A percentile compares a stretch with the other conserved stretches of the same genome.
Conservation (phyloP, 2,888 invertebrate species). For the Halocaridina rubra region DNA sequence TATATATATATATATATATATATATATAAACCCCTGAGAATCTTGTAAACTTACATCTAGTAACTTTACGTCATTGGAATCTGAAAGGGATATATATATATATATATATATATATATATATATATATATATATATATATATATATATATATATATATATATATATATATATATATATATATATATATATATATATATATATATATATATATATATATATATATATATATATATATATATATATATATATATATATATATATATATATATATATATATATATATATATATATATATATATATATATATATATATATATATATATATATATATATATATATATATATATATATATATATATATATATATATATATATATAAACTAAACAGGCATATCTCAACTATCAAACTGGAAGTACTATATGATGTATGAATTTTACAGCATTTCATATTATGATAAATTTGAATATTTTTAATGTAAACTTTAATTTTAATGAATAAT, state of each 20-base stretch:
- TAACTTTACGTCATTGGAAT: background rate
- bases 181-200: background rate
- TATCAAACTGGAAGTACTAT: no score
- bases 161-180: background rate
- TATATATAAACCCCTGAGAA: background rate
- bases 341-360: background rate
- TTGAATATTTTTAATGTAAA: no score
- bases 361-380: background rate
- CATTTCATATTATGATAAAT: no score
- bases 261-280: background rate
- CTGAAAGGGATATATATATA: background rate
- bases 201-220: background rate
- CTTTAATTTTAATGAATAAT: no score
- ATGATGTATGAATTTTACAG: no score
- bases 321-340: background rate
- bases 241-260: background rate
- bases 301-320: background rate
- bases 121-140: conserved; percentile 8
- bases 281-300: background rate
- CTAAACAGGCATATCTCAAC: no score
- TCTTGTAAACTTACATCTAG: no score
- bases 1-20: background rate
- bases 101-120: conserved; percentile 8
- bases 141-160: conserved; percentile 5
- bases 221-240: background rate